phyloP scores from a whole-genome alignment of 2,888 invertebrate genomes.

The Scaptomyza caliginosa region DNA sequence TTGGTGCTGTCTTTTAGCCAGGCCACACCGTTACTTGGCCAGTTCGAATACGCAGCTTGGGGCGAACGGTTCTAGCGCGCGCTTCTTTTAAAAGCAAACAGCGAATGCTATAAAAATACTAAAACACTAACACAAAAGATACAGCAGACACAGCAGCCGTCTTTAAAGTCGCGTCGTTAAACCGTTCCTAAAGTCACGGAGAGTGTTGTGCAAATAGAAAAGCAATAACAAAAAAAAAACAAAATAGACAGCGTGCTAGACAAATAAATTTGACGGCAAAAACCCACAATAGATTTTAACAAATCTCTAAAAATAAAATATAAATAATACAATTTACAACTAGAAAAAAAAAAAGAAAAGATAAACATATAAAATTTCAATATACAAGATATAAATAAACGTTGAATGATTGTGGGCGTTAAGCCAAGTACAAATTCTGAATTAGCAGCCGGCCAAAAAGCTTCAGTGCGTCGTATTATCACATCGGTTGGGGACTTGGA shows the following conservation, averaged over 20 bases:
- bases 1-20: conserved; percentile 67
- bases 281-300: conserved; percentile 50
- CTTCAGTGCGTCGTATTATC: conserved; percentile 15
- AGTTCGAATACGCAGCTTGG: conserved; percentile 77
- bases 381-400: background rate
- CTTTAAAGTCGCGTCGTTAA: conserved; percentile 50
- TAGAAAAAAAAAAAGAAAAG: background rate
- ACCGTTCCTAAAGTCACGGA: conserved; percentile 44
- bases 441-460: conserved; percentile 18
- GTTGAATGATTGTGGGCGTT: conserved; percentile 70
- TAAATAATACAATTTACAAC: no score
- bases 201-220: conserved; percentile 70
- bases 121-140: conserved; percentile 56
- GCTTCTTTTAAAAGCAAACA: conserved; percentile 52
- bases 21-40: conserved; percentile 75
- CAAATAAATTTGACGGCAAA: conserved; percentile 17
- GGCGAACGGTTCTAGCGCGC: conserved; percentile 77
- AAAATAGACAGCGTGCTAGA: conserved; percentile 25
- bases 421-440: conserved; percentile 35
- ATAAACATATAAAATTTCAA: conserved; percentile 21
- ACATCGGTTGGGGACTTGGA: conserved; percentile 26
- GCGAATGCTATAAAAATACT: conserved; percentile 45
- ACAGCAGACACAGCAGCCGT: conserved; percentile 68
- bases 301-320: conserved; percentile 21
- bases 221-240: conserved; percentile 1